Base-by-base conservation (phyloP, 2,797 vertebrate genomes). In the Centroberyx gerrardi region DNA sequence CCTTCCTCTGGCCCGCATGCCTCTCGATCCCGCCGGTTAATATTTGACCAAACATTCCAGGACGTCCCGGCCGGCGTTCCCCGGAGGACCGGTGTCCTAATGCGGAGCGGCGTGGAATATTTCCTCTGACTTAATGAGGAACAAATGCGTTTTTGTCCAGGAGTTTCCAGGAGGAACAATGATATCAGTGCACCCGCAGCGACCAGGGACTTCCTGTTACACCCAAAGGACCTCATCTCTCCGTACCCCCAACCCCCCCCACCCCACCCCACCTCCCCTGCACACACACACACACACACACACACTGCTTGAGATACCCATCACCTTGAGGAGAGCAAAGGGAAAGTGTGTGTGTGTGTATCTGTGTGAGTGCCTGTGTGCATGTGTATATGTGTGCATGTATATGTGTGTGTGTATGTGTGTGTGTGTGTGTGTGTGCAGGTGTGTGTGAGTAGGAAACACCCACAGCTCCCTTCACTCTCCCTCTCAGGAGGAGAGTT, bases 121-220 rank as follows among this genome's bases (percentile, higher is more conserved):
- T 93, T 93, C 92, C 87, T 84, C 76, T 81, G 78, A 82, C 69
- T 86, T 90, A 80, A 90, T 52, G 7, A 71, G 88, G 87, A 93
- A 91, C 78, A 87, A 88, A 90, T 77, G 77, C 13, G 22, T 62
- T 62, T 77, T 84, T 85, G 73, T 81, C 56, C 63, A 48, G 33
- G 64, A 78, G 82, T 86, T 91, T 91, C 86, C 85, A 87, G 46
- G 54, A 83, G 88, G 85, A 94, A 94, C 93, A 94, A 93, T 92
- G 78, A 88, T 84, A 90, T 91, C 89, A 88, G 83, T 31, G 13
- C 80, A 87, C 78, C 78, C 63, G 5, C 70, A 76, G 83, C 4
- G 69, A 53, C 65, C 60, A 60, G 71, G 62, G 80, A 87, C 85
- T 92, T 95, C 92, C 91, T 90, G 91, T 82, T 72, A 51, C 81